Evolutionary conservation across 30 jellyfish, hydroid and myxozoan genomes (phyloP).

Genomic region (Chrysaora quinquecirrha): DNA sequence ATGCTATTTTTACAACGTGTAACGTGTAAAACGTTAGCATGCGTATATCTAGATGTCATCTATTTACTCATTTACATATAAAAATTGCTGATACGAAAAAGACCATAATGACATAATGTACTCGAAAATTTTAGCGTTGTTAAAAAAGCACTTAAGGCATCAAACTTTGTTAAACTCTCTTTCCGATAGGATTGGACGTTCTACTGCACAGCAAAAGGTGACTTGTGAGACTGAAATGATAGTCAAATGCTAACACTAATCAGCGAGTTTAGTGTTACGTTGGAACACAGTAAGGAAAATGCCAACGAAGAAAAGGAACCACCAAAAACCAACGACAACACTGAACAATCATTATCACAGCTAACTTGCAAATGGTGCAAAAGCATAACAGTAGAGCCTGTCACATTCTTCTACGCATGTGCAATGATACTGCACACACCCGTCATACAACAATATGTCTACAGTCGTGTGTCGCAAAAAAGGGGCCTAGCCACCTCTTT

Average conservation of each 20-base stretch:
- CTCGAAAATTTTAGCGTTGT: too few species aligned
- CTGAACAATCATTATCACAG: background rate
- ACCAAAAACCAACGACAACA: background rate
- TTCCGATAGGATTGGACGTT: too few species aligned
- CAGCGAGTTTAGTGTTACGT: constrained; percentile 53
- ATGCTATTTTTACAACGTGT: too few species aligned
- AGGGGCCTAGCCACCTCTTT: constrained; percentile 71
- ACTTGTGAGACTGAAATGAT: background rate
- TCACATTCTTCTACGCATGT: constrained; percentile 98
- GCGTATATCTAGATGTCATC: too few species aligned
- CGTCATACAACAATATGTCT: constrained; percentile 92
- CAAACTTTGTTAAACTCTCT: too few species aligned
- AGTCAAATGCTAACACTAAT: constrained; percentile 43
- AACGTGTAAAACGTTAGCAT: too few species aligned
- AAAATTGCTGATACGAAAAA: too few species aligned
- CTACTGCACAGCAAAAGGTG: too few species aligned
- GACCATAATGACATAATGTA: too few species aligned
- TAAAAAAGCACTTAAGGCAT: too few species aligned
- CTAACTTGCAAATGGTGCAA: constrained; percentile 7
- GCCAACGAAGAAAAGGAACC: constrained; percentile 11
- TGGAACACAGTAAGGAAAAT: constrained; percentile 48
- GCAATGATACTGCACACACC: constrained; percentile 99
- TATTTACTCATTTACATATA: too few species aligned
- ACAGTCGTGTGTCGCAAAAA: constrained; percentile 71
- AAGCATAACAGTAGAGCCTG: constrained; percentile 91